Conservation (phyloP, 2,797 vertebrate species). For the Apodemus agrarius region DNA sequence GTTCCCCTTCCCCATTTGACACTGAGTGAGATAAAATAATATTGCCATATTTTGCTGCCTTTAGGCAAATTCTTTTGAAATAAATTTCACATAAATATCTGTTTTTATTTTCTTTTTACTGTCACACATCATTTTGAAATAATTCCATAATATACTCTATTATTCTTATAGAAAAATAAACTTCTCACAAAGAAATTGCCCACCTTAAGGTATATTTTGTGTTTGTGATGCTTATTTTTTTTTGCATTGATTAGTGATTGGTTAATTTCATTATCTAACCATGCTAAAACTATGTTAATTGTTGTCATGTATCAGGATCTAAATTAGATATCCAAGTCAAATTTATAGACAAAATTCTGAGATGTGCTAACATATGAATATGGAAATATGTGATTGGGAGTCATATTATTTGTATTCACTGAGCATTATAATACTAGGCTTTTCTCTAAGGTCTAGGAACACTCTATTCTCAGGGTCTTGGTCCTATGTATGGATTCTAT, state of each 20-base stretch:
- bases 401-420: neutral
- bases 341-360: neutral
- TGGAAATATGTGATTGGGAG: neutral
- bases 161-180: neutral
- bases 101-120: conserved; percentile 57
- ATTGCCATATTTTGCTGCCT: conserved; percentile 72
- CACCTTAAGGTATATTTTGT: neutral
- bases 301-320: neutral
- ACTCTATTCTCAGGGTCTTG: neutral
- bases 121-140: conserved; percentile 72
- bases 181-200: neutral
- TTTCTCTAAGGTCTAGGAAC: neutral
- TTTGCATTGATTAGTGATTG: neutral
- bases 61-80: conserved; percentile 78
- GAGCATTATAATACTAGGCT: neutral
- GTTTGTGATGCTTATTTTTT: neutral
- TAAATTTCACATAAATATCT: conserved; percentile 75
- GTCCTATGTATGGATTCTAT: neutral
- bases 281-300: neutral
- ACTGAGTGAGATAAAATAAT: conserved; percentile 78
- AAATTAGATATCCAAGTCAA: neutral
- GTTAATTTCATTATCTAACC: neutral
- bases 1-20: conserved; percentile 73
- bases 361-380: neutral
- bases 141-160: conserved; percentile 51